A percentile compares a stretch with the other conserved stretches of the same genome.
phyloP scores from a whole-genome alignment of 2,888 invertebrate species.

The Octonoba sinensis region DNA sequence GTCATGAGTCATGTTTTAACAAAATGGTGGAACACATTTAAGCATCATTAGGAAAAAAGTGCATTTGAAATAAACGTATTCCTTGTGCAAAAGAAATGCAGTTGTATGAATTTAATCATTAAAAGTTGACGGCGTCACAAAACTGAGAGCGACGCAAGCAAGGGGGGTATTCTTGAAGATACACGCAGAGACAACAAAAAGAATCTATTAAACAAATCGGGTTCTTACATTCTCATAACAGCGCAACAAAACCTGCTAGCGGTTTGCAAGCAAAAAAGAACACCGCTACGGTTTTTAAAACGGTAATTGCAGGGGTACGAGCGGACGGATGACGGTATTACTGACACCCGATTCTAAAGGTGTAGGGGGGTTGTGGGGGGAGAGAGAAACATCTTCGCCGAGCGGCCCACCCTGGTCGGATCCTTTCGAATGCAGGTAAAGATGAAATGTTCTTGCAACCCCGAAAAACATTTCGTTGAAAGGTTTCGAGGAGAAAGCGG shows the following conservation, averaged over 20 bases:
- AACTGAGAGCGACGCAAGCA: no score
- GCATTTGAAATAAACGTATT: no score
- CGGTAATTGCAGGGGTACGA: slow-evolving; percentile 49
- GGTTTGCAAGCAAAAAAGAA: slow-evolving; percentile 1
- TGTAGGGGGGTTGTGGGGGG: slow-evolving; percentile 14
- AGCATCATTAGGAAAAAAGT: no score
- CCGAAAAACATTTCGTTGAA: no score
- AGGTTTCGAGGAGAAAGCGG: no score
- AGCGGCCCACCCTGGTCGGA: slow-evolving; percentile 41
- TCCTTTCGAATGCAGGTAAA: neutral
- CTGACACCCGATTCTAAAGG: slow-evolving; percentile 31
- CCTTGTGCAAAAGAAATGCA: no score
- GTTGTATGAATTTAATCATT: no score
- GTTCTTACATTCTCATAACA: slow-evolving; percentile 28
- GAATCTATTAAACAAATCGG: slow-evolving; percentile 45
- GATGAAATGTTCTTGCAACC: no score
- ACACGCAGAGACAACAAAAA: slow-evolving; percentile 13
- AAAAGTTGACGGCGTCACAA: no score
- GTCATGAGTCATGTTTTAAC: no score
- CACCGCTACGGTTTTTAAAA: slow-evolving; percentile 59
- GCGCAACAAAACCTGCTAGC: neutral
- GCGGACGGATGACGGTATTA: slow-evolving; percentile 33
- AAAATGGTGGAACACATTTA: no score
- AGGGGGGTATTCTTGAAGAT: neutral
- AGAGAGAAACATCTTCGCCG: neutral